These are phyloP conservation scores for Callipepla squamata DNA, from an alignment of 2,113 vertebrate genomes.

Conservation along the genomic window DNA sequence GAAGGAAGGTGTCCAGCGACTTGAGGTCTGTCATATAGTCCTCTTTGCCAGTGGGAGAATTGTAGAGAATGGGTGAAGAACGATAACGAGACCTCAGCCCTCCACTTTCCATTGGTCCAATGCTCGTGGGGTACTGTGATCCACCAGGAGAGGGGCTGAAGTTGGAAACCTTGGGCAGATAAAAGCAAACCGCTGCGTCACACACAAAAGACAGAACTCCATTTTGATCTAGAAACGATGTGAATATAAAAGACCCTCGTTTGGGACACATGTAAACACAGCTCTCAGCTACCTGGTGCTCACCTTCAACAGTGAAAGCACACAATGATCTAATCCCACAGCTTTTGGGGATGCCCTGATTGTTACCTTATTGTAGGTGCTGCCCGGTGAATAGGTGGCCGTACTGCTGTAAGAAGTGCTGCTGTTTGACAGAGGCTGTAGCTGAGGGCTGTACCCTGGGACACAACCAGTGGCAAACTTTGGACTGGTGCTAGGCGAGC, in stretches of 20 bases:
- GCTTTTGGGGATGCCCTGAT: fast-evolving
- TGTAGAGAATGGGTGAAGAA: slow-evolving; percentile 88
- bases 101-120: slow-evolving; percentile 82
- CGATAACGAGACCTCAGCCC: slow-evolving; percentile 88
- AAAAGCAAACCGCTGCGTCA: fast-evolving
- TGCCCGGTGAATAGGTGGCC: slow-evolving; percentile 65
- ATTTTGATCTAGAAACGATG: neutral
- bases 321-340: neutral
- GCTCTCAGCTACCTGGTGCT: neutral
- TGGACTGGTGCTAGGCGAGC: slow-evolving; percentile 85
- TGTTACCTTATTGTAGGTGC: slow-evolving; percentile 84
- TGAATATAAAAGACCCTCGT: neutral
- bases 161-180: slow-evolving; percentile 78
- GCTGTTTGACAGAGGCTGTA: slow-evolving; percentile 76
- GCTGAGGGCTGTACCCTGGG: slow-evolving; percentile 85
- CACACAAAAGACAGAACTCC: neutral
- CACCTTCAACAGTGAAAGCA: fast-evolving
- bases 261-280: neutral
- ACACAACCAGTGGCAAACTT: slow-evolving; percentile 88
- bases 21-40: slow-evolving; percentile 92
- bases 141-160: slow-evolving; percentile 82
- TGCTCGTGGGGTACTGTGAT: slow-evolving; percentile 79
- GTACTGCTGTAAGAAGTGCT: slow-evolving; percentile 77
- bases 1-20: slow-evolving; percentile 85
- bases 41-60: slow-evolving; percentile 87